Conservation (phyloP, 2,888 invertebrate species). For the Chymomyza fuscimana region DNA sequence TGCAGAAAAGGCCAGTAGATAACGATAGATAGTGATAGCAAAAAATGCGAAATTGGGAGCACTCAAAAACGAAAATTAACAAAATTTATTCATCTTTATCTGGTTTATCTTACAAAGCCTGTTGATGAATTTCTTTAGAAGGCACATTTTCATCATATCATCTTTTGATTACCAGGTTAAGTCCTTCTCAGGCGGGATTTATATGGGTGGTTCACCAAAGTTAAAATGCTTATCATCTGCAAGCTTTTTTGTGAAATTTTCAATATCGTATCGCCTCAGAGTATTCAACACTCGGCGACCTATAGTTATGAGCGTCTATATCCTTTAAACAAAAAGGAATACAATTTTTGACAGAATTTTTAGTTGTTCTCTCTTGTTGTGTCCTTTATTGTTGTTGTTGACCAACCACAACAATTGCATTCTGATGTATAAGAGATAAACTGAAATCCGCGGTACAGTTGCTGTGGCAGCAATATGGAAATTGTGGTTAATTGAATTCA, state of each 20-base stretch:
- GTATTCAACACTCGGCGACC: neutral
- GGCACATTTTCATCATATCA: too few species aligned
- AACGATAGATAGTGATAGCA: too few species aligned
- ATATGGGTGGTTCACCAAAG: too few species aligned
- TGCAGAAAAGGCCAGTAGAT: too few species aligned
- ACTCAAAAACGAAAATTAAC: too few species aligned
- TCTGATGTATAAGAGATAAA: slow-evolving; percentile 50
- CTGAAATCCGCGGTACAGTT: slow-evolving; percentile 30
- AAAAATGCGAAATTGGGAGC: too few species aligned
- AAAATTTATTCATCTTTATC: too few species aligned
- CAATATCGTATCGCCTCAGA: neutral
- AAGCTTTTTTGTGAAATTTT: neutral
- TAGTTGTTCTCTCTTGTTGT: slow-evolving; percentile 13
- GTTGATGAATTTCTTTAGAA: too few species aligned
- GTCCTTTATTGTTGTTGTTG: slow-evolving; percentile 32
- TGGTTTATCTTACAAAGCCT: too few species aligned
- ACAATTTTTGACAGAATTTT: neutral
- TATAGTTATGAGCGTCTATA: neutral
- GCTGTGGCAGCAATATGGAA: slow-evolving; percentile 49
- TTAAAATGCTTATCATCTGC: too few species aligned
- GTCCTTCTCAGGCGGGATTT: too few species aligned
- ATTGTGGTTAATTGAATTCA: slow-evolving; percentile 75
- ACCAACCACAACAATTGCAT: slow-evolving; percentile 49
- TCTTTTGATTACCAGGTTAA: too few species aligned
- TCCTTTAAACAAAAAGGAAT: neutral